Conservation (phyloP, 2,888 invertebrate genomes). For the Pilophorus perplexus region DNA sequence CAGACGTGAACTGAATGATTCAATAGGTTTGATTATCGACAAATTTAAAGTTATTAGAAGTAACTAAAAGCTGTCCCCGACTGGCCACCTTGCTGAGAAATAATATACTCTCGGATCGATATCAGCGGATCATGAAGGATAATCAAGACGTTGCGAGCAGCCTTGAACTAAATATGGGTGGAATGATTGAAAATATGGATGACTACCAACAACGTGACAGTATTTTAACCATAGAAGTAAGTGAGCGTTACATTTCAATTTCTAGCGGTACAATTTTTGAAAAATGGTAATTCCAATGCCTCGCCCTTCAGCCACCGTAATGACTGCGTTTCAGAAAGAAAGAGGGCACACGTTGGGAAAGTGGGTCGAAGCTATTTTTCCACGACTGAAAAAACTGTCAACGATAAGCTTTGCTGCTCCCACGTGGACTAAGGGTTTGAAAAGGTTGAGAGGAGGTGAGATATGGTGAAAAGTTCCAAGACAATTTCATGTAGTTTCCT, state of each 20-base stretch:
- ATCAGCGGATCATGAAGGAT: background rate
- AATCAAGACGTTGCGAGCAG: background rate
- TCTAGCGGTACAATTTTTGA: too few species aligned
- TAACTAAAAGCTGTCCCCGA: background rate
- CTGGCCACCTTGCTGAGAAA: background rate
- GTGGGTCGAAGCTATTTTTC: conserved; percentile 23
- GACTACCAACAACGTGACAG: background rate
- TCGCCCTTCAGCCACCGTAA: too few species aligned
- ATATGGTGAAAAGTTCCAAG: too few species aligned
- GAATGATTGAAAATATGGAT: background rate
- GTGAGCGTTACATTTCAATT: background rate
- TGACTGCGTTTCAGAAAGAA: too few species aligned
- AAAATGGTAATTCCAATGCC: too few species aligned
- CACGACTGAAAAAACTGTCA: background rate
- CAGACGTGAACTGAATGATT: too few species aligned
- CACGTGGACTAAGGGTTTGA: conserved; percentile 16
- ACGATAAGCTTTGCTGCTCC: background rate
- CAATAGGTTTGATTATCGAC: background rate
- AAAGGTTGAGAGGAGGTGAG: conserved; percentile 34
- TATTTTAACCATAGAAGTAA: background rate
- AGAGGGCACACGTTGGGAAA: conserved; percentile 10
- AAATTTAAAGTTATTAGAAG: background rate
- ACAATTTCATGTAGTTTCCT: too few species aligned
- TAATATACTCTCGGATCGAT: background rate
- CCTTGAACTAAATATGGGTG: background rate